Evolutionary conservation across 2,113 vertebrate genomes (phyloP).

Genomic region (Oostethus manadensis): DNA sequence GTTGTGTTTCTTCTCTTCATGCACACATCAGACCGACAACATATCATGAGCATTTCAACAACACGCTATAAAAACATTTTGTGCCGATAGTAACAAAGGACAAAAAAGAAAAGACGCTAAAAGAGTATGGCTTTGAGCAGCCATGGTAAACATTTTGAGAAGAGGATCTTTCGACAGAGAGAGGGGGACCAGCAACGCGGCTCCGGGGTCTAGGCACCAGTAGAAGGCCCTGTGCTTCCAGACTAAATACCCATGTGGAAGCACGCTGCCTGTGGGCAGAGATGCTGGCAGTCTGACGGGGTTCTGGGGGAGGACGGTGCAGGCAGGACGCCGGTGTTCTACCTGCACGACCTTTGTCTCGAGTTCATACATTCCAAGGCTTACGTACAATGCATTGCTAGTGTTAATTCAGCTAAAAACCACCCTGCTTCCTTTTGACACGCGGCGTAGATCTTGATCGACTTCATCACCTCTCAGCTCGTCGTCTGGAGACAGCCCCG

Average conservation of each 20-base stretch:
- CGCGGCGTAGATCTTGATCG: conserved; percentile 3
- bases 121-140: conserved; percentile 45
- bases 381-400: conserved; percentile 69
- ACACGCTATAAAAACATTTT: conserved; percentile 72
- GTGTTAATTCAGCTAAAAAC: conserved; percentile 64
- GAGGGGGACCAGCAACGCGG: conserved; percentile 61
- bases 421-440: conserved; percentile 77
- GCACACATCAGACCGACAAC: conserved; percentile 79
- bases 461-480: conserved; percentile 10
- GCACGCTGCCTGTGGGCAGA: conserved; percentile 56
- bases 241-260: conserved; percentile 60
- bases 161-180: conserved; percentile 49
- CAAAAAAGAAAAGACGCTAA: conserved; percentile 50
- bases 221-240: conserved; percentile 69
- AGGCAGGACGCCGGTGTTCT: conserved; percentile 33
- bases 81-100: conserved; percentile 68
- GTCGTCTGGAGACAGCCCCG: conserved; percentile 29
- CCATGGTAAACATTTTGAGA: conserved; percentile 63
- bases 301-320: conserved; percentile 48
- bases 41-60: conserved; percentile 65
- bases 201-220: conserved; percentile 69
- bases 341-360: conserved; percentile 55
- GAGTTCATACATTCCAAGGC: conserved; percentile 71
- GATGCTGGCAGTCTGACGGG: conserved; percentile 43
- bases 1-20: conserved; percentile 73